Evolutionary conservation across 2,113 vertebrate species (phyloP), one percentile per base, ranked within the genome.

Genomic region (Columba livia): DNA sequence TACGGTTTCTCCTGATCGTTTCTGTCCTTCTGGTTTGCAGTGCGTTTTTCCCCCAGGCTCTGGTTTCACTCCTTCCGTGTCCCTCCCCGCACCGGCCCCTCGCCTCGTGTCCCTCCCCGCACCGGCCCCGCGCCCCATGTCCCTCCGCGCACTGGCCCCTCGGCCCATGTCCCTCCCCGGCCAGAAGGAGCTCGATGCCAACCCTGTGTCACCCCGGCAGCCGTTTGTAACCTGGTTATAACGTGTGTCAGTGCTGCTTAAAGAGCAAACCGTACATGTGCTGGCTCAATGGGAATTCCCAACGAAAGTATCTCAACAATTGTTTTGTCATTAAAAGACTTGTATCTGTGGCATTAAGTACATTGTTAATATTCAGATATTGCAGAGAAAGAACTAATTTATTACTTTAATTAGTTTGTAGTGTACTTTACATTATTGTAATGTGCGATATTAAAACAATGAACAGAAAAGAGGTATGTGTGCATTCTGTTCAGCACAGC

Each of bases 341-440:
- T 81, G 38, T 89, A 54, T 88, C 87, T 89, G 65, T 56, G 83
- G 53, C 44, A 54, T 74, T 84, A 60, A 38, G 40, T 75, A 71
- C n/a, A 20, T n/a, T 42, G 77, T 64, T 85, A 89, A 85, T 78
- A 58, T 84, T 91, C 90, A 74, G 67, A 79, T 75, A 53, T 93
- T 85, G 57, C 36, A 74, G 62, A 56, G 79, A 90, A 91, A 96
- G 50, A 74, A 85, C 62, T 66, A 87, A 95, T 94, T 90, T 91
- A 95, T 94, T 94, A 66, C 73, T 95, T 89, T 93, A 88, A 94
- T 94, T 95, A 86, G 79, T 82, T 91, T 72, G 61, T 64, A 85
- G 60, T 73, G 84, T 85, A 71, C 80, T 92, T 96, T 95, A 61
- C 61, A 4, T 82, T 88, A 94, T 58, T 92, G 56, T 77, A 79